A percentile compares a stretch with the other conserved stretches of the same genome.
These are phyloP conservation scores for Ciconia maguari DNA, from an alignment of 2,113 vertebrate species.

Conservation along the genomic window DNA sequence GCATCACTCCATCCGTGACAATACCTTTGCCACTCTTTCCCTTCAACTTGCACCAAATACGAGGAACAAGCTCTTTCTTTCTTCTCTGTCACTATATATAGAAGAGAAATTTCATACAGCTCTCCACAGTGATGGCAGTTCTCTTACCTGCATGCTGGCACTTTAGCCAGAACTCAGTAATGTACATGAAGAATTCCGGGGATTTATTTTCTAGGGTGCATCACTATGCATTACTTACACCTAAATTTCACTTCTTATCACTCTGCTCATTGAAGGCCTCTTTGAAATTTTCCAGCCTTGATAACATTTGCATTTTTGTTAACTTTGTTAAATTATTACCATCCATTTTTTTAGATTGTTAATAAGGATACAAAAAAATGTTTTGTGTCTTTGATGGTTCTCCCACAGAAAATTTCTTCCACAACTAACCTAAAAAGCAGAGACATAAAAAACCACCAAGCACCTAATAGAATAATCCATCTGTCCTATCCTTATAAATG, in stretches of 20 bases:
- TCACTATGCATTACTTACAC: neutral
- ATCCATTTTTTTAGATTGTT: neutral
- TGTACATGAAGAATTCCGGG: neutral
- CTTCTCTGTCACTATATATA: neutral
- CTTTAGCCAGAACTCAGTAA: neutral
- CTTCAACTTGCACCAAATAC: neutral
- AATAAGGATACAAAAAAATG: neutral
- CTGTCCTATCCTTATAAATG: neutral
- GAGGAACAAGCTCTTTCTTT: neutral
- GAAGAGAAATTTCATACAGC: neutral
- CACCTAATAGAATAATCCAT: neutral
- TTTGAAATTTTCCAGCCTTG: neutral
- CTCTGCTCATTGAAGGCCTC: neutral
- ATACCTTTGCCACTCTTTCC: neutral
- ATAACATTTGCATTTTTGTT: neutral
- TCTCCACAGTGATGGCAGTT: neutral
- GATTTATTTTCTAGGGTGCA: neutral
- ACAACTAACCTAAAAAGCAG: neutral
- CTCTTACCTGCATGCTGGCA: neutral
- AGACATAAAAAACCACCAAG: neutral
- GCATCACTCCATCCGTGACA: no score
- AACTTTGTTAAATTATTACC: neutral
- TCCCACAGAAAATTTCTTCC: neutral
- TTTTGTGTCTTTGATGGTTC: neutral
- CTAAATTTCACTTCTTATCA: neutral